Evolutionary conservation across 2,888 invertebrate genomes (phyloP), one percentile per base, ranked within the genome.

Genomic region (Amitus sp.): DNA sequence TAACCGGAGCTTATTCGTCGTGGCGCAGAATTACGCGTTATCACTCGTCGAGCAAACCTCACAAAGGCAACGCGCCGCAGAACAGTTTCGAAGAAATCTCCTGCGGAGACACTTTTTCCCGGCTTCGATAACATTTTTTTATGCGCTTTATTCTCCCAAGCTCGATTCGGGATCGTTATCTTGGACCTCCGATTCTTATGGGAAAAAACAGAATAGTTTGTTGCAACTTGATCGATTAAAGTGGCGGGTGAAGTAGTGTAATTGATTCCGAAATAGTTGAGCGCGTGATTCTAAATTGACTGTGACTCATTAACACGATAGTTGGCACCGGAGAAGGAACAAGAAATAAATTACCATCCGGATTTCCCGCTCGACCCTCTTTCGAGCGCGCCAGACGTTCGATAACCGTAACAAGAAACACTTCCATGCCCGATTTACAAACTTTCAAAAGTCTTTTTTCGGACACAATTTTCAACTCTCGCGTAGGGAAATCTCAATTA

Each of bases 321-420:
- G 47, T 64, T 54, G 56, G 43, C 50, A 59, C 49, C 53, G 58
- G 59, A 56, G 61, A 71, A 68, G 43, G 23, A 71, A 75, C 79
- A 82, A 82, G 80, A 82, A 82, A 78, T 77, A 81, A 80, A 81
- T 82, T 81, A 74, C 74, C 66, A 56, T 62, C 39, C 59, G 45
- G 40, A 30, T 28, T 20, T 40, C 27, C 27, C 49, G 54, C 46
- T 50, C 50, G 56, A 59, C 47, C 53, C 53, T 53, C 27, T 20
- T 23, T 27, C 6, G 2, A 23, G 10, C 43, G 6, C 43, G n/a
- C 43, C 20, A 43, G 43, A 43, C 23, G 27, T 23, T 23, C 23
- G 23, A 3, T 10, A 40, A 18, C 43, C 27, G 12, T 23, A 5
- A 20, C 20, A 42, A 42, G 42, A 42, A 42, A 18, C 33, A 10